Evolutionary conservation across 2,888 invertebrate species (phyloP).

Genomic region (Ganaspis brasiliensis): DNA sequence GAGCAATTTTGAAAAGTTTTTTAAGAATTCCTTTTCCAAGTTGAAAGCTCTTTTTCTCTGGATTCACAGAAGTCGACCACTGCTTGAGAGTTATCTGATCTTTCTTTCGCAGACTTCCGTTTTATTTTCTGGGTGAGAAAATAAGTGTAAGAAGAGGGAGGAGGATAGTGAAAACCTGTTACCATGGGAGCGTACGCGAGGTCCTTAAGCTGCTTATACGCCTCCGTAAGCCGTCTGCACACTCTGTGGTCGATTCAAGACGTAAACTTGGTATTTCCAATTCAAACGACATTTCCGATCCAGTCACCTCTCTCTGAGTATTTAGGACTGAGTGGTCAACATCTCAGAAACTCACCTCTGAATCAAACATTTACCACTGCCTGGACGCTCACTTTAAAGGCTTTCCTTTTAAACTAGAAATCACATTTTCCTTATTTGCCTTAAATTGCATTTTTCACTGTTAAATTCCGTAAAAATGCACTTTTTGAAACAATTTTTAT

Average conservation of each 20-base stretch:
- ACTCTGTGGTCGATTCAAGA: slow-evolving; percentile 56
- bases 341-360: slow-evolving; percentile 22
- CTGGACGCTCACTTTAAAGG: too few species aligned
- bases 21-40: slow-evolving; percentile 1
- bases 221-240: slow-evolving; percentile 56
- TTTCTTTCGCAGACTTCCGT: slow-evolving; percentile 20
- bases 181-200: slow-evolving; percentile 32
- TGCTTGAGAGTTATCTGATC: slow-evolving; percentile 35
- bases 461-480: too few species aligned
- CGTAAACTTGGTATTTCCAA: slow-evolving; percentile 71
- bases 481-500: too few species aligned
- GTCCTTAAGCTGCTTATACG: slow-evolving; percentile 69
- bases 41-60: slow-evolving; percentile 15
- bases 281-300: slow-evolving; percentile 71
- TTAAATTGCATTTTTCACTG: too few species aligned
- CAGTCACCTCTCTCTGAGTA: slow-evolving; percentile 45
- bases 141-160: slow-evolving; percentile 22
- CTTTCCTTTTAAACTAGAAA: too few species aligned
- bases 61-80: slow-evolving; percentile 27
- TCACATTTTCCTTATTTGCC: too few species aligned
- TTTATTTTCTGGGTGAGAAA: slow-evolving; percentile 44
- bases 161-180: slow-evolving; percentile 27
- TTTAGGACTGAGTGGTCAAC: slow-evolving; percentile 43
- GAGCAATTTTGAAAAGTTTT: background rate
- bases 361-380: background rate